phyloP scores from a whole-genome alignment of 1,140 invertebrate species.

The Trichogramma pretiosum region DNA sequence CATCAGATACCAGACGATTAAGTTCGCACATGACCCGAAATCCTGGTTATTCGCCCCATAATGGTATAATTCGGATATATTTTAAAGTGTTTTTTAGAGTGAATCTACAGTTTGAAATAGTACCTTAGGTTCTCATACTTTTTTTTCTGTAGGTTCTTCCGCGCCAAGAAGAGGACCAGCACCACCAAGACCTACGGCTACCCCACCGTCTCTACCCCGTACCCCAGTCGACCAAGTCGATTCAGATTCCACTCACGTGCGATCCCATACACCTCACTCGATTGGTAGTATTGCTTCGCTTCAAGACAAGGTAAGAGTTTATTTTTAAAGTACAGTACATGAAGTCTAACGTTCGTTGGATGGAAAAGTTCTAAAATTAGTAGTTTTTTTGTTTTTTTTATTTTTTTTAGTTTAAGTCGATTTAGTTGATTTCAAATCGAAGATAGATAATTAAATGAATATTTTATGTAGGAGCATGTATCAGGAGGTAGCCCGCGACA shows the following conservation, averaged over 20 bases:
- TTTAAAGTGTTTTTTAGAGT: background rate
- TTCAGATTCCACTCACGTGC: constrained; percentile 42
- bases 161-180: constrained; percentile 44
- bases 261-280: constrained; percentile 56
- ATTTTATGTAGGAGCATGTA: constrained; percentile 46
- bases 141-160: too few relatives aligned
- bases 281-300: constrained; percentile 65
- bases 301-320: constrained; percentile 53
- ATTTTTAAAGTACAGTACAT: too few relatives aligned
- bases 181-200: constrained; percentile 46
- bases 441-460: too few relatives aligned
- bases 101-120: background rate
- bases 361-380: too few relatives aligned
- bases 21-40: constrained; percentile 47
- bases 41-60: constrained; percentile 47
- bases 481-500: constrained; percentile 58
- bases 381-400: background rate
- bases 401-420: constrained; percentile 11
- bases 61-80: constrained; percentile 36
- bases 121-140: background rate
- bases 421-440: constrained; percentile 16
- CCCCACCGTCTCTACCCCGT: constrained; percentile 47
- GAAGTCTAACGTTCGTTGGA: too few relatives aligned
- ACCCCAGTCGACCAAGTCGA: constrained; percentile 46
- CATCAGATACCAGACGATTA: constrained; percentile 50